A percentile compares a stretch with the other conserved stretches of the same genome.
Conservation (phyloP, 1,140 invertebrate species). For the Galleria mellonella region DNA sequence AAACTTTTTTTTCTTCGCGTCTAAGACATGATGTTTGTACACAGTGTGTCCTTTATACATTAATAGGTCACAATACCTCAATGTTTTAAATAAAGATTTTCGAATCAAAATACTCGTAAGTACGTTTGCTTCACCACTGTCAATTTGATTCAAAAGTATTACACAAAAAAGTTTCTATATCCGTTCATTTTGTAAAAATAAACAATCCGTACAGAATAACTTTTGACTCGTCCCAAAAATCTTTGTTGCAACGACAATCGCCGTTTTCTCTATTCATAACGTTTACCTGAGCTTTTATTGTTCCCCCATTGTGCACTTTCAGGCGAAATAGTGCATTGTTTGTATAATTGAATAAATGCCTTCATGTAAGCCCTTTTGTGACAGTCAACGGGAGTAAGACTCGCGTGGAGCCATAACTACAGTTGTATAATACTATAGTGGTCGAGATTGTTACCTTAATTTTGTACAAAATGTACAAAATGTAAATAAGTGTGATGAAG, state of each 20-base stretch:
- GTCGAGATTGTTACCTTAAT: no score
- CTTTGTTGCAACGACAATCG: slow-evolving; percentile 39
- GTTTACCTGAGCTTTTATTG: slow-evolving; percentile 46
- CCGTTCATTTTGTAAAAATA: slow-evolving; percentile 29
- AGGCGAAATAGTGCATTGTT: slow-evolving; percentile 53
- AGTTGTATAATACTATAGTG: no score
- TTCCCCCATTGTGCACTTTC: slow-evolving; percentile 46
- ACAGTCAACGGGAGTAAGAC: slow-evolving; percentile 16
- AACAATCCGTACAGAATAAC: slow-evolving; percentile 33
- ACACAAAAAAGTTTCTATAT: slow-evolving; percentile 21
- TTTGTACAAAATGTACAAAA: no score
- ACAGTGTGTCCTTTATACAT: no score
- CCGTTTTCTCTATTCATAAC: slow-evolving; percentile 39
- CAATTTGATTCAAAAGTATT: slow-evolving; percentile 25
- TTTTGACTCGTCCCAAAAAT: slow-evolving; percentile 56
- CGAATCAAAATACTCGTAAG: no score
- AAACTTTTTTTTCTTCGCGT: no score
- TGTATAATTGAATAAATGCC: slow-evolving; percentile 65
- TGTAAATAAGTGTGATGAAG: no score
- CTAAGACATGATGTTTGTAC: no score
- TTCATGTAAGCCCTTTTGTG: slow-evolving; percentile 41
- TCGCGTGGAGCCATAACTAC: slow-evolving; percentile 7
- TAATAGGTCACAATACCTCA: no score
- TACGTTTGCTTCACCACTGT: no score
- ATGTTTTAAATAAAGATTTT: no score